Evolutionary conservation across 2,797 vertebrate genomes (phyloP).

Genomic region (Myioborus melanocephalus): DNA sequence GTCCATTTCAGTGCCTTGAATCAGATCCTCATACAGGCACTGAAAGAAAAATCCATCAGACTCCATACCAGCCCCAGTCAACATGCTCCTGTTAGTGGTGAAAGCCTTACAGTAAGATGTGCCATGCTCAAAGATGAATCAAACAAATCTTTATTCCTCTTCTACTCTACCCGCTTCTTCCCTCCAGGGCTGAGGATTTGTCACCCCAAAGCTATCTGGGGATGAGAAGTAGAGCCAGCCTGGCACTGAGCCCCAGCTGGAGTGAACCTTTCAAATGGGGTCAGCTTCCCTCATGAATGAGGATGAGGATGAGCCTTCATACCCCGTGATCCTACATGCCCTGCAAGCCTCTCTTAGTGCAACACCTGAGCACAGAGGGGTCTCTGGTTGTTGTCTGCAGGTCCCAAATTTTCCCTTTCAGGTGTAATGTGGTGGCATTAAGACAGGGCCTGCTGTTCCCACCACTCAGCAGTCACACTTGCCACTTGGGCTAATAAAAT

Average conservation of each 20-base stretch:
- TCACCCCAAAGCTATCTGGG: fast-evolving
- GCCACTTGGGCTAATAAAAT: neutral
- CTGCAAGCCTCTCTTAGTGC: neutral
- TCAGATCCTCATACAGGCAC: neutral
- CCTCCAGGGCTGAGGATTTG: neutral
- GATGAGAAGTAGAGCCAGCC: neutral
- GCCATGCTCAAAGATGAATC: neutral
- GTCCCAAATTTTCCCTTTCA: neutral
- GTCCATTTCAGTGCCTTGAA: neutral
- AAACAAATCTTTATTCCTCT: neutral
- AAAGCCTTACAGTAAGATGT: neutral
- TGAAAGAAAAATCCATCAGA: neutral
- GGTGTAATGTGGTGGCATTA: fast-evolving
- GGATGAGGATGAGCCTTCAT: neutral
- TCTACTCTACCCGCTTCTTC: neutral
- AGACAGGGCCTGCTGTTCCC: neutral
- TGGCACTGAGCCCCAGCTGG: neutral
- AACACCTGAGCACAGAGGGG: neutral
- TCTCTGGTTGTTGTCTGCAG: neutral
- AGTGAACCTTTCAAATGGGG: neutral
- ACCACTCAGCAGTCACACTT: neutral
- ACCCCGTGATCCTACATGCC: neutral
- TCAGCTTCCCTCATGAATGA: neutral
- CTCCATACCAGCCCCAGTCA: neutral
- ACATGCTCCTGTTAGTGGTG: neutral